A percentile compares a stretch with the other conserved stretches of the same genome.
Conservation (phyloP, 2,797 vertebrate genomes). For the Nasua narica region DNA sequence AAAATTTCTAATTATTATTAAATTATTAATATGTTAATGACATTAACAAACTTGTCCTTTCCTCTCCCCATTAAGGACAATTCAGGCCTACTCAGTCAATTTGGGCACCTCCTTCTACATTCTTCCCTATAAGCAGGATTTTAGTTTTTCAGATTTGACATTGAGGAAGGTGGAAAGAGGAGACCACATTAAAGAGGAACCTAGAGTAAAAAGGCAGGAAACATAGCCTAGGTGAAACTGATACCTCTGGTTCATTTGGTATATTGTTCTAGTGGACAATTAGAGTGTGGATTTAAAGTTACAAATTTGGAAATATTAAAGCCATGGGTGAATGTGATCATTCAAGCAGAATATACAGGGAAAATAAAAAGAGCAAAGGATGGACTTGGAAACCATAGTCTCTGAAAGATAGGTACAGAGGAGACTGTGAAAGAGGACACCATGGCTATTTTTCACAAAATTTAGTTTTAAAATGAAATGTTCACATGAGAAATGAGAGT, state of each 20-base stretch:
- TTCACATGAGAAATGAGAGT: conserved; percentile 3
- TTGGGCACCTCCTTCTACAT: not conserved
- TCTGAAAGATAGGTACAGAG: not conserved
- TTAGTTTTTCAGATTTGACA: not conserved
- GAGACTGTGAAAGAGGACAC: not conserved
- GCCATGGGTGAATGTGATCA: not conserved
- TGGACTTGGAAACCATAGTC: not conserved
- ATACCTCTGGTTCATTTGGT: not conserved
- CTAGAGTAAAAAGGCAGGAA: not conserved
- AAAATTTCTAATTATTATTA: not conserved
- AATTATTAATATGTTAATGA: not conserved
- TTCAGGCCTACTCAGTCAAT: not conserved
- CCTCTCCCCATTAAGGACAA: not conserved
- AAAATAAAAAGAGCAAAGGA: not conserved
- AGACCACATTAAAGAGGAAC: not conserved
- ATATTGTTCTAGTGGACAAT: not conserved
- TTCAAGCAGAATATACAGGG: not conserved
- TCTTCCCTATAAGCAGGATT: not conserved
- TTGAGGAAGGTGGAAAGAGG: not conserved
- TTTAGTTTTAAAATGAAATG: not conserved
- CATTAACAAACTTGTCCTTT: not conserved
- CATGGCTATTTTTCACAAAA: not conserved
- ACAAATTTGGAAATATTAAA: not conserved
- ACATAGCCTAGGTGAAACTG: not conserved
- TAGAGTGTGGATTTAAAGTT: not conserved